Conservation (phyloP, 2,113 vertebrate species). For the Nycticorax nycticorax region DNA sequence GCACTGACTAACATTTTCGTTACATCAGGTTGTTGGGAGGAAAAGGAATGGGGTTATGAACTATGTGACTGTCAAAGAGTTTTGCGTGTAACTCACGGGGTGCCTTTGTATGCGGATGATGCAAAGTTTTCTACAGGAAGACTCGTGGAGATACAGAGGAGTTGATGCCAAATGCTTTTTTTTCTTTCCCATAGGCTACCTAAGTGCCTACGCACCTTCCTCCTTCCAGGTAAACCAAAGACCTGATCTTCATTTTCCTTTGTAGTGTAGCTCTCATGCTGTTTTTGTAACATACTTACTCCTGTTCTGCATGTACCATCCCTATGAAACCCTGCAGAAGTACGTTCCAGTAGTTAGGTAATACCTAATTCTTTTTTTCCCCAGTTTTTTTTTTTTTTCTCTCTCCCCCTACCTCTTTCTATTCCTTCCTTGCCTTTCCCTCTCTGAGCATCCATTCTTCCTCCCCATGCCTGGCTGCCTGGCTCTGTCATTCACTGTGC, state of each 20-base stretch:
- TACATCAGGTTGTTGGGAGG: not conserved
- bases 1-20: not conserved
- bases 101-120: not conserved
- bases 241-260: not conserved
- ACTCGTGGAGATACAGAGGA: not conserved
- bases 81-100: not conserved
- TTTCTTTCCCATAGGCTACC: not conserved
- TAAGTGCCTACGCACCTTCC: not conserved
- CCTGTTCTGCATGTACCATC: not conserved
- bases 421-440: not conserved
- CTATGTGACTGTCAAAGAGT: not conserved
- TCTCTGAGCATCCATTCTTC: not conserved
- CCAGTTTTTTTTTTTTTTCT: not conserved
- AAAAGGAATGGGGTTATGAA: not conserved
- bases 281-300: not conserved
- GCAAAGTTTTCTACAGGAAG: not conserved
- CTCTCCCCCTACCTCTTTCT: not conserved
- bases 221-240: not conserved
- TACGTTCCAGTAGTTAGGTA: not conserved
- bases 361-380: rapidly evolving
- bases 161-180: not conserved
- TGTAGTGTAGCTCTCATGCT: not conserved
- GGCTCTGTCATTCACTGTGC: not conserved
- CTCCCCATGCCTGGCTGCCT: rapidly evolving
- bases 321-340: not conserved